Evolutionary conservation across 2,888 invertebrate genomes (phyloP), one percentile per base, ranked within the genome.

Genomic region (Orchestes rusci): DNA sequence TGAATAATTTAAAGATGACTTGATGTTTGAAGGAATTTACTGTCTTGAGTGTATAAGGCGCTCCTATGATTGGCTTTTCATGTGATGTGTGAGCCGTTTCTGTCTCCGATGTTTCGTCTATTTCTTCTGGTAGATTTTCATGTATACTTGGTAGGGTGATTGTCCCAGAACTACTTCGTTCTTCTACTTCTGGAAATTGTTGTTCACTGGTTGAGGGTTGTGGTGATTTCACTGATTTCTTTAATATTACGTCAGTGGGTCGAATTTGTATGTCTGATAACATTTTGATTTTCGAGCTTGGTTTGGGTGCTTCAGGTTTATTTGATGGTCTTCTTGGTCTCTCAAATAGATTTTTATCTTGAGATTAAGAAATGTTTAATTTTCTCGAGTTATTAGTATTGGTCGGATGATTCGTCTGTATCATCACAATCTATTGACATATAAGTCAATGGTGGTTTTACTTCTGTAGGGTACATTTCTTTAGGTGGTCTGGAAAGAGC

Each of bases 1-100:
- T n/a, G n/a, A n/a, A n/a, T n/a, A n/a, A 34, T 34, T 34, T 30
- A 12, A 39, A n/a, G 5, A 39, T 39, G 12, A 38, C 13, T 43
- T 43, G 43, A 18, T 43, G 29, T 39, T 31, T 43, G 30, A 19
- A 43, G 2, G 38, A 39, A n/a, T n/a, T n/a, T n/a, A n/a, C n/a
- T n/a, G n/a, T n/a, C n/a, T n/a, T n/a, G n/a, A n/a, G n/a, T n/a
- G 16, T 43, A 8, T 38, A 38, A 4, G 38, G 43, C 3, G 32
- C 38, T 12, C 31, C 38, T 30, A 43, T 17, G 16, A 43, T 39
- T 2, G 39, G 39, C 16, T 43, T 20, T 43, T 43, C 43, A 1
- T 15, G 16, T 13, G 15, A 41, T 8, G 39, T 19, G 16, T 39
- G 7, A 31, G 31, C 31, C 13, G 31, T 31, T 7, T 31, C 31